Conservation (phyloP, 2,888 invertebrate species). For the Bedellia somnulentella region DNA sequence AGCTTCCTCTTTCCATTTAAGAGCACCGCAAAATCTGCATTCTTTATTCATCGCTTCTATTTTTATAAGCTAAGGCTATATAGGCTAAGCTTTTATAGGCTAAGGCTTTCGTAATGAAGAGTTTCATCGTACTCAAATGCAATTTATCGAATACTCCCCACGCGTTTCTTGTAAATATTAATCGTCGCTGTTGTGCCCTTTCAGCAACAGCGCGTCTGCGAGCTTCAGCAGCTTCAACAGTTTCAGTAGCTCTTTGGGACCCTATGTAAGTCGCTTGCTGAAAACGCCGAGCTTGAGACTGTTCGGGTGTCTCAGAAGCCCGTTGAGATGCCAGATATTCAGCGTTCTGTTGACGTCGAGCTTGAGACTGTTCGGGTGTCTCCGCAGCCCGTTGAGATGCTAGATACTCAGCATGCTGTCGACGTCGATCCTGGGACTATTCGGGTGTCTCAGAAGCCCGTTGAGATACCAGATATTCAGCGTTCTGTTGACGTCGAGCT, state of each 20-base stretch:
- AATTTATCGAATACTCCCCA: constrained; percentile 9
- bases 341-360: not conserved
- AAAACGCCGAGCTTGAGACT: too few relatives aligned
- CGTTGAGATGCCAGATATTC: not conserved
- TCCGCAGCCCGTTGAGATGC: not conserved
- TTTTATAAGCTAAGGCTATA: too few relatives aligned
- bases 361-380: not conserved
- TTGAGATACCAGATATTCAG: constrained; percentile 6
- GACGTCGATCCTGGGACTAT: not conserved
- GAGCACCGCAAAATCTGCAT: constrained; percentile 11
- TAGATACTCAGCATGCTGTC: not conserved
- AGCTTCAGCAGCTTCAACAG: constrained; percentile 7
- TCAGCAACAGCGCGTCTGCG: constrained; percentile 7
- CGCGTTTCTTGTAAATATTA: constrained; percentile 5
- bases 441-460: constrained; percentile 6
- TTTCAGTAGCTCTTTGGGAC: not conserved
- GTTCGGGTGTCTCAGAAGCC: not conserved
- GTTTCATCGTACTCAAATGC: constrained; percentile 11
- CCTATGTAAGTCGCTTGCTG: too few relatives aligned
- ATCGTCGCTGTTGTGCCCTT: constrained; percentile 6
- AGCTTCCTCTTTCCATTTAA: constrained; percentile 14
- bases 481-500: constrained; percentile 6
- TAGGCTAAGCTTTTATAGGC: too few relatives aligned
- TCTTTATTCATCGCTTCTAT: constrained; percentile 10
- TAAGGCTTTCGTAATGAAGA: constrained; percentile 3